Evolutionary conservation across 2,797 vertebrate genomes (phyloP), one percentile per base, ranked within the genome.

Genomic region (Tachyglossus aculeatus): DNA sequence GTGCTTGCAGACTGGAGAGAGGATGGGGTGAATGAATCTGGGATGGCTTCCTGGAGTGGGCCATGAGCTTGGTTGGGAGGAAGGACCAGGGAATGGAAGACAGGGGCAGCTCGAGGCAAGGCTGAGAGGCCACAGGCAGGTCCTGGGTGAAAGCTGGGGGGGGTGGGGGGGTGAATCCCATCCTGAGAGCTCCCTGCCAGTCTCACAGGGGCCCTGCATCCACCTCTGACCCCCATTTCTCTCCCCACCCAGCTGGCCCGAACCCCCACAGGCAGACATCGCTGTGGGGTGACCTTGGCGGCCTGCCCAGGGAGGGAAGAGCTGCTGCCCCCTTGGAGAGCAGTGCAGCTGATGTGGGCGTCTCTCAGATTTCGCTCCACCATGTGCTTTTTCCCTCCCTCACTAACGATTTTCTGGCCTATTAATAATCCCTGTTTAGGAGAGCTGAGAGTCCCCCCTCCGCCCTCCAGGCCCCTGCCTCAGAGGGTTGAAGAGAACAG

Each of bases 111-210:
- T n/a, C n/a, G n/a, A n/a, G n/a, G n/a, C n/a, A n/a, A n/a, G n/a
- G n/a, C n/a, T n/a, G n/a, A n/a, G n/a, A n/a, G n/a, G n/a, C n/a
- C 62, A 56, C 9, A 15, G n/a, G 12, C 3, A 0, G 48, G 40
- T 24, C 56, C 71, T 0, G 0, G 64, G 48, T 12, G 13, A 0
- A 0, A 1, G n/a, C 1, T 19, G 8, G n/a, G 43, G 24, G 37
- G 34, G 22, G 36, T 19, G 8, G n/a, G 43, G 24, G 37, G 34
- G 22, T 36, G 52, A 72, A 58, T 25, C 36, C 47, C 6, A n/a
- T 18, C 10, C 47, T 3, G 47, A 50, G 24, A 41, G n/a, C 27
- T 3, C 22, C 8, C 43, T 9, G 6, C 9, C 7, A 1, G 4
- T 7, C 18, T 8, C 9, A 10, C 25, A 48, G 3, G 15, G 12